Base-by-base conservation (phyloP, 2,888 invertebrate genomes). In the Antitype chi region DNA sequence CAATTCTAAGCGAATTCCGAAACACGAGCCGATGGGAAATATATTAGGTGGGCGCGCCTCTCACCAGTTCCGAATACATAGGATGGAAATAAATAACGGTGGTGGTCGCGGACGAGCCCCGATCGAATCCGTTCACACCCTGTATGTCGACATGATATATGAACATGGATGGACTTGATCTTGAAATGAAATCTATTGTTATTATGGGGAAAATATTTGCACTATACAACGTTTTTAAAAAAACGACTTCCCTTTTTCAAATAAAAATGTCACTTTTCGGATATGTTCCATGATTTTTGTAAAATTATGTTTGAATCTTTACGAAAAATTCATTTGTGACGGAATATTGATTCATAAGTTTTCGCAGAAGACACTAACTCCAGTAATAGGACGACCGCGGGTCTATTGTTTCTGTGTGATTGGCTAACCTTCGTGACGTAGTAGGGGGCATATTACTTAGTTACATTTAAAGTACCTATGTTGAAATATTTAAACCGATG, bases 1-100 rank as follows among this genome's bases (percentile, higher is more conserved):
- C 78, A 88, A 86, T 85, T 82, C 86, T 85, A 81, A 84, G 80
- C 82, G 84, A 87, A 87, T 82, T 81, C 81, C 86, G 81, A 84
- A 85, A 87, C 81, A 84, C 81, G 78, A 80, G 67, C 81, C 85
- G 81, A 84, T 88, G 80, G 80, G 70, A 78, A 82, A 86, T 88
- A 84, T 87, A 86, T 88, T 80, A 77, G 87, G 80, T 74, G 78
- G 80, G 80, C 66, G 83, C 80, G 81, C 76, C 75, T 82, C 74
- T 86, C 76, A 76, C 78, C 78, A 70, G 78, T 74, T 63, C 74
- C 57, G 73, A 79, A 86, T 77, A 80, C 73, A 76, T 74, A 78
- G 63, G 76, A 78, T 70, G 77, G 84, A 73, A 81, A 82, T 87
- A 88, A 85, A 72, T 85, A 81, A 81, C 79, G 78, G 87, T 73